Evolutionary conservation across 2,888 invertebrate genomes (phyloP), one percentile per base, ranked within the genome.

Genomic region (Temnothorax unifasciatus): DNA sequence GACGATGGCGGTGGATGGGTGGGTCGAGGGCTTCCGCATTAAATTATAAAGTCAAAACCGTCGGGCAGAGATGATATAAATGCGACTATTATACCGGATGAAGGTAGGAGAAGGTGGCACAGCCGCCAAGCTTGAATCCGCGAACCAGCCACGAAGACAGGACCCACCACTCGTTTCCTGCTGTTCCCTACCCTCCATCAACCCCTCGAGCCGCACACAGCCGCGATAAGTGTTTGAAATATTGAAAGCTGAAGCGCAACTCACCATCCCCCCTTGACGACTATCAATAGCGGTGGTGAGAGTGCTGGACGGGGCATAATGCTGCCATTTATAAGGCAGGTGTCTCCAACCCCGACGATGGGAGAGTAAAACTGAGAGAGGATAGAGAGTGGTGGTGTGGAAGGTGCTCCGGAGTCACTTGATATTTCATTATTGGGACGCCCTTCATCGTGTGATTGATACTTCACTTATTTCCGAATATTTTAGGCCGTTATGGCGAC

Each of bases 31-130:
- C 86, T 88, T 91, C 91, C 91, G 91, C 93, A 92, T 93, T 94
- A 93, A 94, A 94, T 94, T 94, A 94, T 93, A 93, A 93, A 95
- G 94, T 94, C 94, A 93, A 93, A 94, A 94, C 92, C 92, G 92
- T 92, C 87, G 90, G 90, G 87, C 84, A 90, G 91, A 92, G 94
- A 93, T 93, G 93, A 94, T 94, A 94, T 94, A 94, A 94, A 94
- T 94, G 93, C 92, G 93, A 94, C 93, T 94, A 94, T 94, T 94
- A 94, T 94, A 92, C 94, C 91, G 88, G 73, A 89, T 77, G 85
- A 86, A 83, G 76, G 87, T 57, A 71, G 61, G 63, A 77, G 63
- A 77, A 57, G 76, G 57, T 63, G 76, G 59, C 75, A 52, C 85
- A 87, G 83, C 64, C 44, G 57, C 82, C 84, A 38, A 82, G 64